These are phyloP conservation scores for Cheilosia impressa DNA, from an alignment of 2,888 invertebrate species.

Conservation along the genomic window DNA sequence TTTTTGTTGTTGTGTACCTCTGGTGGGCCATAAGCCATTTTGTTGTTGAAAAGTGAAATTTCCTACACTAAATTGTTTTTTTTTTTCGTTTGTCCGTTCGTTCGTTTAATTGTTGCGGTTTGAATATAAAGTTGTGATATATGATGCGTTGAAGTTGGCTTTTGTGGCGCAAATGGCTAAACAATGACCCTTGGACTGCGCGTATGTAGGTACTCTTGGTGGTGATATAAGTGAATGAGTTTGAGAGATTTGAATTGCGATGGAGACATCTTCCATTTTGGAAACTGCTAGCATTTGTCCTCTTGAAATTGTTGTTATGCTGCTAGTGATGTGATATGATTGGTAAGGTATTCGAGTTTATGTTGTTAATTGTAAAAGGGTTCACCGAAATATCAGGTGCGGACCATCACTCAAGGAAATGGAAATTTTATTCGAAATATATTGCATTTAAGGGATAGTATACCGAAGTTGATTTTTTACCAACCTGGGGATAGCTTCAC, in stretches of 20 bases:
- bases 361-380: no score
- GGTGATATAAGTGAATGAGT: slow-evolving; percentile 33
- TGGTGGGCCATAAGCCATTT: slow-evolving; percentile 49
- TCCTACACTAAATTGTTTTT: slow-evolving; percentile 23
- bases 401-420: no score
- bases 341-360: slow-evolving; percentile 9
- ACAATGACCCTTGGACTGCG: slow-evolving; percentile 35
- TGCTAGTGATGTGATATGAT: slow-evolving; percentile 8
- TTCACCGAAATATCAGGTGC: no score
- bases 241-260: background rate
- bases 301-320: background rate
- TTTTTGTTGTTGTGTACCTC: slow-evolving; percentile 29
- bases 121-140: slow-evolving; percentile 43
- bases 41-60: slow-evolving; percentile 64
- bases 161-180: background rate
- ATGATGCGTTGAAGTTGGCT: slow-evolving; percentile 34
- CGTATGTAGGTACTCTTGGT: background rate
- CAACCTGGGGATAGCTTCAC: no score
- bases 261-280: background rate
- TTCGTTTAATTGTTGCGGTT: slow-evolving; percentile 29
- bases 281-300: background rate
- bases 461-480: no score
- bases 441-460: no score
- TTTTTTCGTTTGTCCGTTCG: slow-evolving; percentile 5
- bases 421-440: no score